Conservation (phyloP, 2,888 invertebrate species). For the Protophormia terraenovae region DNA sequence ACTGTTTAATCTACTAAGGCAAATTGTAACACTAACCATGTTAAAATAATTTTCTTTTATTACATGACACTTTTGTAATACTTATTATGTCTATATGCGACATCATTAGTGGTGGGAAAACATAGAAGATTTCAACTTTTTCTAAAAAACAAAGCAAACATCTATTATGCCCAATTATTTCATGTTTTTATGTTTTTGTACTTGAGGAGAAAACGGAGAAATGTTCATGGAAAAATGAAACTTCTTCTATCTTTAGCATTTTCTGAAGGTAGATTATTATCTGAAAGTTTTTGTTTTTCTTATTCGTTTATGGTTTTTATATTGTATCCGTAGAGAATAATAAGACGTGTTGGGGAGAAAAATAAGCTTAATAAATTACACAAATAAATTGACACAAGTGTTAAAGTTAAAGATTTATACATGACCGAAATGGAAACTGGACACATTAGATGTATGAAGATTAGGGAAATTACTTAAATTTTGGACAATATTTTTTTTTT, state of each 20-base stretch:
- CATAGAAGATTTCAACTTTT: not conserved
- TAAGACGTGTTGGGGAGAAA: not conserved
- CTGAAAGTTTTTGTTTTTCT: not conserved
- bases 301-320: not conserved
- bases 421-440: not conserved
- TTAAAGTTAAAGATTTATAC: conserved; percentile 12
- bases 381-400: conserved; percentile 22
- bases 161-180: not conserved
- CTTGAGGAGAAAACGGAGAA: not conserved
- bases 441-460: not conserved
- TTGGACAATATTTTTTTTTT: no score
- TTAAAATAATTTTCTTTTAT: no score
- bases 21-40: no score
- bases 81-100: not conserved
- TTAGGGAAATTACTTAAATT: not conserved
- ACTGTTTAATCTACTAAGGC: no score
- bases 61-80: not conserved
- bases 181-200: not conserved
- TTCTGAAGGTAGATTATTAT: conserved; percentile 27
- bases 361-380: conserved; percentile 29
- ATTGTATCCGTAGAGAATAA: not conserved
- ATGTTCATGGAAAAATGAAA: not conserved
- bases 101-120: conserved; percentile 18
- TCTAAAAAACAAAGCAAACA: not conserved
- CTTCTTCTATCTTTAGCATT: not conserved